Percentiles rank a stretch among this genome's conserved stretches.
phyloP scores from a whole-genome alignment of 2,888 invertebrate species.

The Apamea monoglypha region DNA sequence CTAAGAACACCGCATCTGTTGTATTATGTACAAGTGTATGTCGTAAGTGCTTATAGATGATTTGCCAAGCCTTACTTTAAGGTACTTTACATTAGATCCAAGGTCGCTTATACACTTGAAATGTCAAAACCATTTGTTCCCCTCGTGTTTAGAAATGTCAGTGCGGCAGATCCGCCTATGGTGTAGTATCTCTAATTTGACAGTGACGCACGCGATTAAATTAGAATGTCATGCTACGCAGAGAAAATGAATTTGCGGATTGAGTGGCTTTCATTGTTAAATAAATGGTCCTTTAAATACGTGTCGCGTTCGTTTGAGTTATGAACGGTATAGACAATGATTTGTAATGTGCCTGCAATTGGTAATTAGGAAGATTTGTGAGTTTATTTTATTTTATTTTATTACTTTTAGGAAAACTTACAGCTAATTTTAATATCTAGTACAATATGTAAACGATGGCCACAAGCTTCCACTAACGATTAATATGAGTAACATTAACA shows the following conservation, averaged over 20 bases:
- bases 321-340: conserved; percentile 30
- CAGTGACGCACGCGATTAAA: conserved; percentile 89
- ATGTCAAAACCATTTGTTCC: conserved; percentile 88
- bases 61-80: conserved; percentile 81
- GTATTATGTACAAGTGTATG: conserved; percentile 64
- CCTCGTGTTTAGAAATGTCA: conserved; percentile 89
- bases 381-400: no score
- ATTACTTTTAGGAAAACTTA: no score
- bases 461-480: no score
- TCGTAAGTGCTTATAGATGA: conserved; percentile 71
- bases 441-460: no score
- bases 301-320: conserved; percentile 55
- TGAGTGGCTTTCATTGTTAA: conserved; percentile 75
- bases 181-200: conserved; percentile 88
- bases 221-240: conserved; percentile 83
- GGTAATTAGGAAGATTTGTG: not conserved
- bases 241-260: conserved; percentile 82
- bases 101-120: conserved; percentile 85
- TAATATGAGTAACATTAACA: no score
- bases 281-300: conserved; percentile 67
- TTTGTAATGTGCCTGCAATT: conserved; percentile 3
- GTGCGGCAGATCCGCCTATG: conserved; percentile 86
- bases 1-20: conserved; percentile 70
- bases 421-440: no score
- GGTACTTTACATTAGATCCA: conserved; percentile 77